A percentile compares a stretch with the other conserved stretches of the same genome.
These are phyloP conservation scores for Drosophila busckii DNA, from an alignment of 1,140 invertebrate species.

Conservation along the genomic window DNA sequence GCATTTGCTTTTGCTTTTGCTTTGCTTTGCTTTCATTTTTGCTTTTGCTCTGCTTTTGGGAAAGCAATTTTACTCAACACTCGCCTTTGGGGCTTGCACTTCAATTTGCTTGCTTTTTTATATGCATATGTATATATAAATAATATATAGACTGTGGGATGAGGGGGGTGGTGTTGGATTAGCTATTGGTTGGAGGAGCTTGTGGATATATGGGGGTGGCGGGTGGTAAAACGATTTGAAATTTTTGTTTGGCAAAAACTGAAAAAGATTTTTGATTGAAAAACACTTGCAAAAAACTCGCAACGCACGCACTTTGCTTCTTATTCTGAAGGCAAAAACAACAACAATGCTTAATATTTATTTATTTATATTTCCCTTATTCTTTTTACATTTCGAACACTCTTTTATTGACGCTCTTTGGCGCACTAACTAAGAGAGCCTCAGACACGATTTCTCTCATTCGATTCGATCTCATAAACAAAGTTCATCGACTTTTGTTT, in stretches of 20 bases:
- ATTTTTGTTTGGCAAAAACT: constrained; percentile 55
- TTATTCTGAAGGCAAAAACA: constrained; percentile 27
- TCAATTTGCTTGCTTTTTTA: constrained; percentile 39
- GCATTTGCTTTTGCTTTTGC: no score
- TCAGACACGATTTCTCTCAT: neutral
- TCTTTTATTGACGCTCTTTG: no score
- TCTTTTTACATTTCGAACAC: constrained; percentile 43
- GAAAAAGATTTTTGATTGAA: constrained; percentile 65
- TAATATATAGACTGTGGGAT: no score
- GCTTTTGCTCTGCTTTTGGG: constrained; percentile 9
- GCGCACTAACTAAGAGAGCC: no score
- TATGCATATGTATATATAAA: constrained; percentile 30
- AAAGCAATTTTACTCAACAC: constrained; percentile 28
- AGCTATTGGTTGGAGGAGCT: no score
- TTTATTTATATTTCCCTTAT: constrained; percentile 20
- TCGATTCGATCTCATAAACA: constrained; percentile 20
- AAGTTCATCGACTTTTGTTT: constrained; percentile 48
- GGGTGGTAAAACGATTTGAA: constrained; percentile 39
- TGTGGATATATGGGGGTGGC: no score
- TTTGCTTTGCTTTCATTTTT: constrained; percentile 16
- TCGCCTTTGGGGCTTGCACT: constrained; percentile 36
- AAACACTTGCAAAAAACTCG: constrained; percentile 75
- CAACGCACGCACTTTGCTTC: constrained; percentile 55
- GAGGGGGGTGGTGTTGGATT: no score
- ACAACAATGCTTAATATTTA: constrained; percentile 19